A percentile compares a stretch with the other conserved stretches of the same genome.
phyloP scores from a whole-genome alignment of 2,113 vertebrate species.

The Lasiurus borealis region DNA sequence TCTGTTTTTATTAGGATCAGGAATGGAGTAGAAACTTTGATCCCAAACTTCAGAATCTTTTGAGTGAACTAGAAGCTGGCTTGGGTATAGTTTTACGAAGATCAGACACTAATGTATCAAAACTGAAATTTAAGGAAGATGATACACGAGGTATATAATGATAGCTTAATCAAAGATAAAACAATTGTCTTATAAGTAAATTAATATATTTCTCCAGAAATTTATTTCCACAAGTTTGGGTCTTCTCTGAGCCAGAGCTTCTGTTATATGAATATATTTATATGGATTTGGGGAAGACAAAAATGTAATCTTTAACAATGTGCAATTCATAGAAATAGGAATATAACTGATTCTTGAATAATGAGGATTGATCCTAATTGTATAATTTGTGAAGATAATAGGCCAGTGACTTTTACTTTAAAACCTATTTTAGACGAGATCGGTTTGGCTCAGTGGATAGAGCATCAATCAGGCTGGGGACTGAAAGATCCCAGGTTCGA shows the following conservation, averaged over 20 bases:
- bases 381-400: not conserved
- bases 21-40: conserved; percentile 94
- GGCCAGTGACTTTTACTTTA: not conserved
- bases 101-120: conserved; percentile 86
- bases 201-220: conserved; percentile 17
- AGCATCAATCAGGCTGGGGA: too few relatives aligned
- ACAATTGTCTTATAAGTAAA: not conserved
- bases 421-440: conserved; percentile 38
- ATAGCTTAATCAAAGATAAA: conserved; percentile 24
- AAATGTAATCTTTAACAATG: conserved; percentile 1
- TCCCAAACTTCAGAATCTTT: conserved; percentile 95
- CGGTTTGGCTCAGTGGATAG: too few relatives aligned
- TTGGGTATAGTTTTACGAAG: conserved; percentile 93
- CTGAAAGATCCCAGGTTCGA: too few relatives aligned
- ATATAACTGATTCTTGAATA: not conserved
- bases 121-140: conserved; percentile 89
- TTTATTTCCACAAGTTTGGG: conserved; percentile 5
- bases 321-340: conserved; percentile 10
- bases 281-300: conserved; percentile 20
- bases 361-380: not conserved
- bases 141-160: conserved; percentile 90
- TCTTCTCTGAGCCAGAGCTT: not conserved
- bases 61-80: conserved; percentile 95
- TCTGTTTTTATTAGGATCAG: conserved; percentile 91
- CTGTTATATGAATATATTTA: not conserved